Evolutionary conservation across 2,113 vertebrate species (phyloP), one percentile per base, ranked within the genome.

Genomic region (Hiodon tergisus): DNA sequence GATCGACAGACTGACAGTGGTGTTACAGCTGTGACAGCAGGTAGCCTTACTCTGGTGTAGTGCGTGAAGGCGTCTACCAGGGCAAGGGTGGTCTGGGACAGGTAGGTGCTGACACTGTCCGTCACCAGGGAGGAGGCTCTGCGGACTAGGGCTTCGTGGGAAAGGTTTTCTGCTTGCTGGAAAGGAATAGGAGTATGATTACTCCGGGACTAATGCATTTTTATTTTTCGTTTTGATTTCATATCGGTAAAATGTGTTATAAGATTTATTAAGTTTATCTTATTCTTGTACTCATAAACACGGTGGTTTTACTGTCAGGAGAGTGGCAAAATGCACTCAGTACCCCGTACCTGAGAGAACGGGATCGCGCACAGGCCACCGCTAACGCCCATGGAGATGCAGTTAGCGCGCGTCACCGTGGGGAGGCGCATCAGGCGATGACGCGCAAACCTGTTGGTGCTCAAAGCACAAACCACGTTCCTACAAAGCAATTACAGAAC

Each of bases 11-110:
- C 13, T 67, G 9, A 67, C 13, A 51, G 46, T 4, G 51, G 46
- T 13, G 47, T 67, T 6, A 6, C 65, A 67, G 51, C 6, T 5
- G 31, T 5, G 10, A 11, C 4, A 73, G 3, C 0, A 3, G 63
- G 8, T 59, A 46, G 58, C 75, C 80, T 71, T 81, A 92, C 91
- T 78, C 89, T 90, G 11, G 90, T 85, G 58, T 92, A 92, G 0
- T 87, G 84, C 31, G 83, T 87, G 10, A 89, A 70, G 77, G 89
- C 83, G 58, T 92, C 88, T 70, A 88, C 81, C n/a, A 92, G 82
- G 48, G 90, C 90, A 66, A 90, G 79, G 0, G 88, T 91, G 76
- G 87, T 84, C 85, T 91, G 91, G 67, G 90, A 92, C 60, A 92
- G 90, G 72, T 90, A 91, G 4, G 88, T 88, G 85, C 79, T 89